Conservation (phyloP, 2,797 vertebrate genomes). For the Chrosomus eos region DNA sequence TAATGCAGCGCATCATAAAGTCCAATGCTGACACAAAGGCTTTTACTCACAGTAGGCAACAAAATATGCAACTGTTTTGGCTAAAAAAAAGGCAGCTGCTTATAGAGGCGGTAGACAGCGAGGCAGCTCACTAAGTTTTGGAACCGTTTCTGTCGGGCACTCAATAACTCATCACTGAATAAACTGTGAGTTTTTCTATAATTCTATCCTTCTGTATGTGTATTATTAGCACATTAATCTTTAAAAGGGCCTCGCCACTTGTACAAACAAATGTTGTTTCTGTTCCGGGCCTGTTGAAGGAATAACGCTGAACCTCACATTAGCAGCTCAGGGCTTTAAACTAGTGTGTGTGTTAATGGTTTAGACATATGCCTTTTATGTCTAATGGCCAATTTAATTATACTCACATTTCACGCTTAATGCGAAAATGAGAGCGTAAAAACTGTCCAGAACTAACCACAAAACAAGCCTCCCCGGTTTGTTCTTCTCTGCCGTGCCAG, state of each 20-base stretch:
- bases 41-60: background rate
- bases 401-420: constrained; percentile 29
- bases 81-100: background rate
- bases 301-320: constrained; percentile 33
- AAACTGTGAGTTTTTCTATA: constrained; percentile 41
- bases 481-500: background rate
- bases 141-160: constrained; percentile 28
- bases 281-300: constrained; percentile 35
- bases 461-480: background rate
- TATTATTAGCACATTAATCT: constrained; percentile 46
- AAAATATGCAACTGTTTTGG: background rate
- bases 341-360: constrained; percentile 24
- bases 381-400: constrained; percentile 42
- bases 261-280: constrained; percentile 48
- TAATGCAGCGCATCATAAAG: background rate
- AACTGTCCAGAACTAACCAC: constrained; percentile 26
- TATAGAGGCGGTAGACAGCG: background rate
- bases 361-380: constrained; percentile 27
- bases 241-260: constrained; percentile 35
- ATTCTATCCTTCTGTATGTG: constrained; percentile 29
- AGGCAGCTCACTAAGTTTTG: background rate
- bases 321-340: constrained; percentile 29
- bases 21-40: background rate
- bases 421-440: constrained; percentile 26
- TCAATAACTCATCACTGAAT: constrained; percentile 31